phyloP scores from a whole-genome alignment of 2,888 invertebrate species.

The Priapulus caudatus region DNA sequence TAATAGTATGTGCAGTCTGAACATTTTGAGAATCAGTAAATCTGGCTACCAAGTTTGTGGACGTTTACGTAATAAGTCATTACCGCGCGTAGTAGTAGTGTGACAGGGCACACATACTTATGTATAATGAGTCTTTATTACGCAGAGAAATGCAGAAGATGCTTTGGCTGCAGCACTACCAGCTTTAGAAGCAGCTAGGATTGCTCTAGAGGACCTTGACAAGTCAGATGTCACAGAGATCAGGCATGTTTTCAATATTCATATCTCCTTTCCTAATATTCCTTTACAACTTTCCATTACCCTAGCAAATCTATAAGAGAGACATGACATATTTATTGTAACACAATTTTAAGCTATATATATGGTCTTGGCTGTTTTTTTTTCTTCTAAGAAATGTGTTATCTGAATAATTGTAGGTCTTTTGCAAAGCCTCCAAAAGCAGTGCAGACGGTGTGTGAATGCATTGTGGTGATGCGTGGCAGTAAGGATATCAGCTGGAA shows the following conservation, averaged over 20 bases:
- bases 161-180: slow-evolving; percentile 69
- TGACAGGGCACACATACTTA: too few species aligned
- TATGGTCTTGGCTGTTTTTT: slow-evolving; percentile 4
- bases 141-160: slow-evolving; percentile 57
- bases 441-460: slow-evolving; percentile 77
- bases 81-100: too few species aligned
- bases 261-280: slow-evolving; percentile 11
- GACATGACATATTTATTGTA: not conserved
- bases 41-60: too few species aligned
- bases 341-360: not conserved
- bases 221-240: slow-evolving; percentile 86
- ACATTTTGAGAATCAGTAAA: too few species aligned
- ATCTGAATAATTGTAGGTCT: slow-evolving; percentile 52
- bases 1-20: too few species aligned
- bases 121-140: too few species aligned
- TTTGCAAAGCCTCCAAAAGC: slow-evolving; percentile 82
- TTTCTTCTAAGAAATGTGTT: slow-evolving; percentile 9
- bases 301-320: too few species aligned
- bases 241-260: slow-evolving; percentile 25
- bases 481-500: slow-evolving; percentile 79
- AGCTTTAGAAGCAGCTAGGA: slow-evolving; percentile 63
- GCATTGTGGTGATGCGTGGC: slow-evolving; percentile 70
- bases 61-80: too few species aligned
- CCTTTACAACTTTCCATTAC: slow-evolving; percentile 6
- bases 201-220: slow-evolving; percentile 67